A percentile compares a stretch with the other conserved stretches of the same genome.
Evolutionary conservation across 2,797 vertebrate species (phyloP).

Genomic region (Meriones psammophilus): DNA sequence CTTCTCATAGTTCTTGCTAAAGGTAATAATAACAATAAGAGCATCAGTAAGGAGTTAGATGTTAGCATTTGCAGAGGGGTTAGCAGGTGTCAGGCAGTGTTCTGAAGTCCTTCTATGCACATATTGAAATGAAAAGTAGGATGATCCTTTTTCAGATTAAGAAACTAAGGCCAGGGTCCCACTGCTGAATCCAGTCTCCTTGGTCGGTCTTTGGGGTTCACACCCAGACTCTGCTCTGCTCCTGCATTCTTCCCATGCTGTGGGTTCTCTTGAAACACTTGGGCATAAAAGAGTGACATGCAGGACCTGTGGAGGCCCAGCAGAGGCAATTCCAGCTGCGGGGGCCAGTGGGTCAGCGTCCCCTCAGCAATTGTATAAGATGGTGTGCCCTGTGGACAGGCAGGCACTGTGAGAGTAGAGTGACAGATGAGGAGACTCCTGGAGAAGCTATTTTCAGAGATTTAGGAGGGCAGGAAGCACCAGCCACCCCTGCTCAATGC

Average conservation of each 20-base stretch:
- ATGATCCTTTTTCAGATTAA: neutral
- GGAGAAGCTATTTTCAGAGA: neutral
- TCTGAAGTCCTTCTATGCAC: neutral
- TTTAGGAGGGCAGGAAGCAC: neutral
- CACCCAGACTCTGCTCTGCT: neutral
- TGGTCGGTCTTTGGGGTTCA: neutral
- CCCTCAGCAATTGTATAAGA: no score
- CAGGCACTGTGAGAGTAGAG: neutral
- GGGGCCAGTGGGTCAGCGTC: neutral
- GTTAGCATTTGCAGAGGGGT: neutral
- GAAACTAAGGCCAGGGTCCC: neutral
- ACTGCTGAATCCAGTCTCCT: neutral
- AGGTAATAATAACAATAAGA: neutral
- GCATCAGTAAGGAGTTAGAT: neutral
- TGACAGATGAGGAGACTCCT: neutral
- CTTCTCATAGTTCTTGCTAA: constrained; percentile 16
- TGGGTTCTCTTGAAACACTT: neutral
- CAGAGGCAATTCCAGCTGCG: neutral
- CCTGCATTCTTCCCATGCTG: neutral
- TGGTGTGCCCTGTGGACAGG: no score
- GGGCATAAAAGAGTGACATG: neutral
- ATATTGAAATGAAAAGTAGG: neutral
- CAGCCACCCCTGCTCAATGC: neutral
- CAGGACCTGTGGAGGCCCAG: neutral
- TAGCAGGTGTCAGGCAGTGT: neutral